A percentile compares a stretch with the other conserved stretches of the same genome.
Conservation (phyloP, 2,888 invertebrate species). For the Agriopis marginaria region DNA sequence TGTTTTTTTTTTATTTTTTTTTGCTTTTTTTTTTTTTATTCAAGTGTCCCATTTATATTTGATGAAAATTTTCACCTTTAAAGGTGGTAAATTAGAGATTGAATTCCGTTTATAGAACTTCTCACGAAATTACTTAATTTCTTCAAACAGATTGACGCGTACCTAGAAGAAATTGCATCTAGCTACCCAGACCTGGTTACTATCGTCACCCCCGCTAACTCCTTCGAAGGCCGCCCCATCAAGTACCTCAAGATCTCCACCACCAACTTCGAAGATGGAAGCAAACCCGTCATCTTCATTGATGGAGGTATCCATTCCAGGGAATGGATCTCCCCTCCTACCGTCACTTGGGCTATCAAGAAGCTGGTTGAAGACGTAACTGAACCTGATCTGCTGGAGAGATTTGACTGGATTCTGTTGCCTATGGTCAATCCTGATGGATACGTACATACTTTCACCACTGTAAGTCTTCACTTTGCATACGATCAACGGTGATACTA, state of each 20-base stretch:
- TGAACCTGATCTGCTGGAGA: conserved; percentile 83
- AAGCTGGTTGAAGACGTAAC: conserved; percentile 87
- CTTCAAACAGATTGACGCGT: conserved; percentile 60
- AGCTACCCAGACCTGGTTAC: conserved; percentile 78
- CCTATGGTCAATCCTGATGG: conserved; percentile 92
- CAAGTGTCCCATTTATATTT: no score
- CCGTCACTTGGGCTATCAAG: conserved; percentile 88
- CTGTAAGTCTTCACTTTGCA: conserved; percentile 61
- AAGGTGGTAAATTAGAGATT: no score
- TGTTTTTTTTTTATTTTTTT: no score
- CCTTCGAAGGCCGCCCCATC: conserved; percentile 85
- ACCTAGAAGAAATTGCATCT: conserved; percentile 72
- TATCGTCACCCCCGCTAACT: conserved; percentile 81
- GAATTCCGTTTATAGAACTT: background rate
- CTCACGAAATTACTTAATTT: no score
- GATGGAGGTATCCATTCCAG: conserved; percentile 88
- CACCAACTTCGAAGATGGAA: conserved; percentile 69
- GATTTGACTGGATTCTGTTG: conserved; percentile 88
- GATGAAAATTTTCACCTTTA: no score
- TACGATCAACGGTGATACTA: no score
- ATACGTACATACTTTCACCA: conserved; percentile 83
- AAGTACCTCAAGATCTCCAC: conserved; percentile 87
- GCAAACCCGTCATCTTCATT: conserved; percentile 86
- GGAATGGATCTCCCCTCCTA: conserved; percentile 90
- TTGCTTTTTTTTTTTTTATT: no score